Conservation (phyloP, 2,888 invertebrate species). For the Oeneis ivallda region DNA sequence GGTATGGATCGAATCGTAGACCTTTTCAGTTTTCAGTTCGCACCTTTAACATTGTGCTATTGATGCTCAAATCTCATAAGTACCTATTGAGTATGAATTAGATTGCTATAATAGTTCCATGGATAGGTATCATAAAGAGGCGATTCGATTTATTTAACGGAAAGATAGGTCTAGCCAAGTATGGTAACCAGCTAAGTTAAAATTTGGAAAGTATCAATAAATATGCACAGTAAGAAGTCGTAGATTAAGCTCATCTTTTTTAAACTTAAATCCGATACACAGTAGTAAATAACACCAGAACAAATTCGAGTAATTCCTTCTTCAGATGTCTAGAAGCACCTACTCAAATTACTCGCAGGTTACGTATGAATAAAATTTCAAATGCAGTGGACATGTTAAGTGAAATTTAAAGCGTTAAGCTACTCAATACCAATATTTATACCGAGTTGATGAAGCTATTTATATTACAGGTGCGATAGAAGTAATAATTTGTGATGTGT, state of each 20-base stretch:
- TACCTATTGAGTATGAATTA: too few relatives aligned
- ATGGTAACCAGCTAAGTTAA: not conserved
- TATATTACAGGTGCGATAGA: conserved; percentile 6
- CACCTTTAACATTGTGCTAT: too few relatives aligned
- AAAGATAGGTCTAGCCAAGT: not conserved
- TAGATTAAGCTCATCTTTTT: not conserved
- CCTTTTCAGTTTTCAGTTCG: too few relatives aligned
- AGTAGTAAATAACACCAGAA: not conserved
- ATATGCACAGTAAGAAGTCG: not conserved
- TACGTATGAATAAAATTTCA: conserved; percentile 3
- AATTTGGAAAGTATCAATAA: not conserved
- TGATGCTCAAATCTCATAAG: too few relatives aligned
- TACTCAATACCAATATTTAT: conserved; percentile 13
- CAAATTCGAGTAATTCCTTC: not conserved
- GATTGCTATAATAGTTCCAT: too few relatives aligned
- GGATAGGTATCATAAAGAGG: too few relatives aligned
- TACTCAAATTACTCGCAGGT: conserved; percentile 3
- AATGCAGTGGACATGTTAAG: not conserved
- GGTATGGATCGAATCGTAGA: too few relatives aligned
- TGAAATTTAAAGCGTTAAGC: conserved; percentile 13
- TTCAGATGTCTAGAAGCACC: not conserved
- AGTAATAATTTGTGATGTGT: conserved; percentile 13
- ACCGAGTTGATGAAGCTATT: conserved; percentile 19
- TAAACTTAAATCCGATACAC: not conserved
- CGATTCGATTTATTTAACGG: too few relatives aligned